Base-by-base conservation (phyloP, 2,113 vertebrate species). In the Dascyllus trimaculatus region DNA sequence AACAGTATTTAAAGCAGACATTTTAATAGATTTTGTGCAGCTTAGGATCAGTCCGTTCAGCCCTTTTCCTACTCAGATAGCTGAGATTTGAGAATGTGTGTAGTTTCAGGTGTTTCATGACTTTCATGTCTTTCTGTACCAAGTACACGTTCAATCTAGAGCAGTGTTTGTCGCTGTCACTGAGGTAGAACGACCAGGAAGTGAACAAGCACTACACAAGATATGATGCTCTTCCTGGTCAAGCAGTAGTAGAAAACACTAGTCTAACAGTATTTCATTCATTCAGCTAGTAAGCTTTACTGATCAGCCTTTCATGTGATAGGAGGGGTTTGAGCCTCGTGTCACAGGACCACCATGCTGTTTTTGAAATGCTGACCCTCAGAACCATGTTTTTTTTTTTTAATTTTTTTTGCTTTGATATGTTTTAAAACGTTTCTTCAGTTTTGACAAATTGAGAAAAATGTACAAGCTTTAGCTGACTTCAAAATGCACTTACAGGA, bases 1-100 rank as follows among this genome's bases (percentile, higher is more conserved):
- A 73, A 65, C 69, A 87, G 82, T 90, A 88, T 89, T 90, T 85
- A 82, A 85, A 84, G 83, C 68, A 67, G 74, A 72, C 60, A 4
- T 38, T 86, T 82, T 67, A 58, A 54, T 92, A 76, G 81, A 80
- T 67, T 87, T 83, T 81, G 84, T 85, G 82, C 64, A 63, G 66
- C 56, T 51, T 88, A 84, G 57, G 57, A 68, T 77, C 64, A 48
- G 46, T 76, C 51, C 56, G 53, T 75, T 82, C 70, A 52, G 75
- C 53, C 65, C 66, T 88, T 35, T 79, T 87, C 80, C 26, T 77
- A 85, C 74, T 63, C 75, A 59, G 43, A 87, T 54, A 84, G 81
- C 64, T 75, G 76, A 83, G 72, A 86, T 80, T 53, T 72, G 65
- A 83, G 81, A 79, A 76, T 87, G 84, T 91, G 64, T 81, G 79